Conservation (phyloP, 1,140 invertebrate genomes). For the Drosophila ercepeae region DNA sequence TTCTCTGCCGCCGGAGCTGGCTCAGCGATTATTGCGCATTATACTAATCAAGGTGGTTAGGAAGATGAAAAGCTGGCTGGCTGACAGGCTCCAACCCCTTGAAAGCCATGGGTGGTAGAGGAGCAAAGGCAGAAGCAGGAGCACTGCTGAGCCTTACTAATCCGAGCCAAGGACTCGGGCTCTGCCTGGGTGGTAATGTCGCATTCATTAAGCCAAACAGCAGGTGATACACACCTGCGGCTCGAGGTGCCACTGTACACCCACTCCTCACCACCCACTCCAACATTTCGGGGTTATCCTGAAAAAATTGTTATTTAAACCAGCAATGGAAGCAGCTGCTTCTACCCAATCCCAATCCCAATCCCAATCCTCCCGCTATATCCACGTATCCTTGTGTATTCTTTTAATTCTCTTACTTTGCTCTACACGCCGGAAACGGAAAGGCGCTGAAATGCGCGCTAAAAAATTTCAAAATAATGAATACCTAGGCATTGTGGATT, state of each 20-base stretch:
- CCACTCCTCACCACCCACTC: not conserved
- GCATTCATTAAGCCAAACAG: constrained; percentile 78
- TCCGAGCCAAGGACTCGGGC: constrained; percentile 44
- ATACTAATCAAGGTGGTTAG: constrained; percentile 62
- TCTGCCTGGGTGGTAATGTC: constrained; percentile 39
- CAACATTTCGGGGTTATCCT: constrained; percentile 10
- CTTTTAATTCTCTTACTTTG: constrained; percentile 57
- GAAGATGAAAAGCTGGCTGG: constrained; percentile 13
- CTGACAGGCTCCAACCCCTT: not conserved
- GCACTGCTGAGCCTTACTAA: constrained; percentile 17
- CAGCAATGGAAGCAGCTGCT: constrained; percentile 23
- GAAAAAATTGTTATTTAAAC: constrained; percentile 56
- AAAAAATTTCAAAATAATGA: constrained; percentile 82
- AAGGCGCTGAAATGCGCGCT: constrained; percentile 75
- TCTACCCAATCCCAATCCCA: not conserved
- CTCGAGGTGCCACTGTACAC: constrained; percentile 1
- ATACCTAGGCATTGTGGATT: constrained; percentile 25
- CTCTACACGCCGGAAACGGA: constrained; percentile 54
- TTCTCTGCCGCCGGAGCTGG: constrained; percentile 25
- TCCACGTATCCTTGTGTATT: constrained; percentile 16
- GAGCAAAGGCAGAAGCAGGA: not conserved
- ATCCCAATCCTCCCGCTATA: no score
- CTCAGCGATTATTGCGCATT: constrained; percentile 60
- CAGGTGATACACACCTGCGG: constrained; percentile 73
- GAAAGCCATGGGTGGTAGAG: not conserved